phyloP scores from a whole-genome alignment of 2,113 vertebrate species.

The Amia ocellicauda region DNA sequence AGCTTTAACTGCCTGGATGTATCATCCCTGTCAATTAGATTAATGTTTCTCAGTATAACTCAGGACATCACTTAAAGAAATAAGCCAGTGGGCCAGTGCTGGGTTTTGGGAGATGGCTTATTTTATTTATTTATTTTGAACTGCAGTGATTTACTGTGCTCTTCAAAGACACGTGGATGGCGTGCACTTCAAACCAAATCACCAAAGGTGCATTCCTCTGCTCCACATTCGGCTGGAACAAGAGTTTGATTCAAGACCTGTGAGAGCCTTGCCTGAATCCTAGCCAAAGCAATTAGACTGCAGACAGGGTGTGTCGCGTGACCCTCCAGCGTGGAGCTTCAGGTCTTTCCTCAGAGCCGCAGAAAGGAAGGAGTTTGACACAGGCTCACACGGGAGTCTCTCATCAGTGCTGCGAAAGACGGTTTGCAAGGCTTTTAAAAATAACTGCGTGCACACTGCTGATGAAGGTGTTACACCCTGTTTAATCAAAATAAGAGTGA shows the following conservation, averaged over 20 bases:
- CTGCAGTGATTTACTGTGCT: background rate
- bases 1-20: background rate
- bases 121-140: background rate
- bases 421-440: no score
- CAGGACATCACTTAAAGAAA: slow-evolving; percentile 3
- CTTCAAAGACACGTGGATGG: background rate
- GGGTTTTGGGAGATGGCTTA: background rate
- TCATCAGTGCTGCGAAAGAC: no score
- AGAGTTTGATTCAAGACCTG: slow-evolving; percentile 1
- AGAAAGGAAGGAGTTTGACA: no score
- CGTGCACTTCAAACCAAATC: background rate
- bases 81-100: slow-evolving; percentile 6
- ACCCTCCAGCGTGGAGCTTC: background rate
- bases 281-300: background rate
- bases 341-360: no score
- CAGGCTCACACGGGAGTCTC: no score
- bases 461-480: no score
- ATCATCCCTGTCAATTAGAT: slow-evolving; percentile 1
- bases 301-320: slow-evolving; percentile 15
- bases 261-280: background rate
- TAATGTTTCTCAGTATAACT: background rate
- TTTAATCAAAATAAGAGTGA: no score
- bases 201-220: background rate
- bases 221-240: background rate
- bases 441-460: no score